A percentile compares a stretch with the other conserved stretches of the same genome.
Evolutionary conservation across 2,888 invertebrate species (phyloP).

Genomic region (Tyria jacobaeae): DNA sequence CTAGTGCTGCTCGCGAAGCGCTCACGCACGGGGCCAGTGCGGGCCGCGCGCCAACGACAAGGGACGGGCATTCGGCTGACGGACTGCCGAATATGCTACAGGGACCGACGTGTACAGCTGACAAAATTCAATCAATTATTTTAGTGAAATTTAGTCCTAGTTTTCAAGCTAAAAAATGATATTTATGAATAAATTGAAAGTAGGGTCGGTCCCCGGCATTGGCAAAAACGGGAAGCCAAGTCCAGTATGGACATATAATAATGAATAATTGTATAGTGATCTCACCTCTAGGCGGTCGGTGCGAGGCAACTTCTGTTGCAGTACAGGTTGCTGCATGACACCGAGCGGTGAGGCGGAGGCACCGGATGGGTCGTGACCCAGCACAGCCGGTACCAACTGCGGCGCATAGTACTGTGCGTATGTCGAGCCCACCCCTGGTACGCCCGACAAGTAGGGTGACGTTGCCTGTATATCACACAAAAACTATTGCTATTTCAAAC

Average conservation of each 20-base stretch:
- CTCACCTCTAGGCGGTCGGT: conserved; percentile 98
- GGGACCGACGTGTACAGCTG: conserved; percentile 64
- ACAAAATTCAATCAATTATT: conserved; percentile 10
- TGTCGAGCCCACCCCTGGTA: conserved; percentile 95
- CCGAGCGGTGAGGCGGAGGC: conserved; percentile 93
- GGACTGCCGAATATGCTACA: conserved; percentile 64
- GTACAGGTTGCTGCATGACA: conserved; percentile 94
- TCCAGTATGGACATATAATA: conserved; percentile 59
- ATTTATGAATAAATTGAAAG: not conserved
- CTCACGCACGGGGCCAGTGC: conserved; percentile 68
- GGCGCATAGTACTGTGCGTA: conserved; percentile 97
- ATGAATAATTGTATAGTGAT: conserved; percentile 36
- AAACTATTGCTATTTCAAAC: conserved; percentile 40
- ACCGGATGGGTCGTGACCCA: conserved; percentile 94
- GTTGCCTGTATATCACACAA: conserved; percentile 88
- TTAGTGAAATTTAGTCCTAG: conserved; percentile 8
- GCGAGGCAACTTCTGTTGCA: conserved; percentile 97
- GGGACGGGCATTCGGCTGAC: conserved; percentile 70
- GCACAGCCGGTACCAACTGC: conserved; percentile 95
- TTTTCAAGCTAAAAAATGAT: not conserved
- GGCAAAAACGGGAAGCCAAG: conserved; percentile 77
- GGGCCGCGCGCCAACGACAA: conserved; percentile 71
- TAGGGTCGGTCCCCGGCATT: conserved; percentile 70
- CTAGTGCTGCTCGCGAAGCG: conserved; percentile 84
- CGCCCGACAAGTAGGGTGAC: conserved; percentile 96